Base-by-base conservation (phyloP, 2,113 vertebrate species). In the Proteles cristata region DNA sequence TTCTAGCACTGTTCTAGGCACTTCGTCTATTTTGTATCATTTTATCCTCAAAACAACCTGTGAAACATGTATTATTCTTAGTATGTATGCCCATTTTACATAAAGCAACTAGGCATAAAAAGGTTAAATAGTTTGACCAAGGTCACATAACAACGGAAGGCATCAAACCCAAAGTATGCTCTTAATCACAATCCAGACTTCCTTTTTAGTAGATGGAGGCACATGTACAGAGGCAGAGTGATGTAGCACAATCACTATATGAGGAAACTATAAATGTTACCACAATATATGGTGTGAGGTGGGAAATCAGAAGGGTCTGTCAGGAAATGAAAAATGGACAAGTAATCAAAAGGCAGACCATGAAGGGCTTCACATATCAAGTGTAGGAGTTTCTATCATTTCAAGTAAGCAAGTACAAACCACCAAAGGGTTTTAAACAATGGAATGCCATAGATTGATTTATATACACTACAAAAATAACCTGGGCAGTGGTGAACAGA, bases 391-490 rank as follows among this genome's bases (percentile, higher is more conserved):
- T 87, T 55, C 87, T 15, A 91, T 28, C 69, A 92, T 61, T 85
- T 93, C 50, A 95, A 35, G n/a, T 31, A 82, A 82, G 23, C 81
- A 85, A 86, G 74, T 45, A 5, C 26, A 96, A 76, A 90, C n/a
- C 45, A 82, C n/a, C 71, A 48, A 92, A 95, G 66, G 28, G 11
- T 77, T 97, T 84, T 96, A 65, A 96, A 90, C 69, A 95, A 83
- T 66, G 45, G 77, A 73, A n/a, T 85, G 79, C 15, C 35, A 73
- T 25, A 1, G 63, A 94, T 53, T 93, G 95, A 89, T 91, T 89
- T 74, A 80, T 74, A 83, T 83, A 65, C n/a, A 74, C 35, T 74
- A 66, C 69, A 93, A 85, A 97, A 92, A 91, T 93, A 96, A 84
- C 86, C 43, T 90, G n/a, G 61, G 45, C 4, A 21, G 12, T 11